Conservation (phyloP, 2,113 vertebrate species). For the Manacus vitellinus region DNA sequence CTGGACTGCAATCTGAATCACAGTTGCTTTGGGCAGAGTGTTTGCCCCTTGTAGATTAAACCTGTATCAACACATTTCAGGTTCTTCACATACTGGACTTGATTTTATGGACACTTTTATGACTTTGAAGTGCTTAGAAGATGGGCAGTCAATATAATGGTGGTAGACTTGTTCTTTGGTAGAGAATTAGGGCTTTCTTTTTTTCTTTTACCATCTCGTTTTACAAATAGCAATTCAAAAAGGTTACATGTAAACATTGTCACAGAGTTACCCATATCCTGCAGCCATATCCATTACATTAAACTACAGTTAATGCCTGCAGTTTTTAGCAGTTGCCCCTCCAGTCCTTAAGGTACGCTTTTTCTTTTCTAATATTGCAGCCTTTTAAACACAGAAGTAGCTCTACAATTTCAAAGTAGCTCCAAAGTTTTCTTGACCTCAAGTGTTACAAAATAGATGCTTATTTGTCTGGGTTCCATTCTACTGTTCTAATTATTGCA, state of each 20-base stretch:
- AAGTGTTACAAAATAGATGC: background rate
- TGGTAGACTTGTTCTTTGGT: background rate
- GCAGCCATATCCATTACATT: background rate
- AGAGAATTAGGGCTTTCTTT: background rate
- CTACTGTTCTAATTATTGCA: background rate
- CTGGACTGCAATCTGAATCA: accelerated
- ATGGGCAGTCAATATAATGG: background rate
- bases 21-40: background rate
- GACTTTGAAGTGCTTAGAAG: background rate
- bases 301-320: background rate
- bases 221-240: background rate
- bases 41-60: background rate
- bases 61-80: background rate
- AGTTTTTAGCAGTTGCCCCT: background rate
- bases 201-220: background rate
- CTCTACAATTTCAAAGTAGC: background rate
- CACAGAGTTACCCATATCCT: background rate
- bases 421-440: background rate
- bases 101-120: background rate
- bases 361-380: background rate
- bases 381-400: background rate
- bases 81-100: background rate
- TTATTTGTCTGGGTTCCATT: background rate
- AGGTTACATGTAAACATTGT: background rate
- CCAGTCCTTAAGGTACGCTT: background rate